Base-by-base conservation (phyloP, 2,113 vertebrate species). In the Aythya baeri region DNA sequence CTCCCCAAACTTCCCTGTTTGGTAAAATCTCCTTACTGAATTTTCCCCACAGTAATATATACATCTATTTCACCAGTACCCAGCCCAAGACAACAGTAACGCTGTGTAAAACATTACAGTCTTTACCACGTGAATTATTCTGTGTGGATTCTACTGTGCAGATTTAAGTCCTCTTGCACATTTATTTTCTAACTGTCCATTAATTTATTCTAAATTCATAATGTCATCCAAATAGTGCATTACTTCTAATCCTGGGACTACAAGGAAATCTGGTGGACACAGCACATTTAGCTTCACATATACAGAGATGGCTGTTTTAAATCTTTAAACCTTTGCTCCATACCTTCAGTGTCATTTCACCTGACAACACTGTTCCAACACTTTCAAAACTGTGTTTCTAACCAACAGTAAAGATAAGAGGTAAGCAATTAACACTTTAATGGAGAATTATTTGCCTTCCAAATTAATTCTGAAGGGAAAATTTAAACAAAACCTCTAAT, bases 11-110 rank as follows among this genome's bases (percentile, higher is more conserved):
- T 44, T 8, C 13, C 46, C 6, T 8, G 8, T 59, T 55, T 52
- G 46, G 3, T 14, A 77, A 65, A 57, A 52, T 7, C 31, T 65
- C 38, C 34, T 13, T 22, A 36, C 13, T 0, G 0, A 17, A 14
- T 61, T 58, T 70, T 58, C 54, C 44, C 38, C 34, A 16, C 14
- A 38, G 31, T 26, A 44, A 3, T 13, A 52, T 41, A 41, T 41
- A 41, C 41, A 41, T 2, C 25, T 9, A 36, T 27, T 58, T 57
- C 52, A 58, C 9, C 3, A 2, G 16, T 4, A 31, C 2, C 27
- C 21, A 55, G 31, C 70, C 43, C 27, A 46, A 68, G 46, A 14
- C 73, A 34, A 13, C 1, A 44, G 36, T 7, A 49, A 63, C 3
- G 10, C 41, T 5, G 22, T 3, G 11, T 13, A 49, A 88, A 91